These are phyloP conservation scores for Microctenopoma lineatum DNA, from an alignment of 2,797 vertebrate species.

Conservation along the genomic window DNA sequence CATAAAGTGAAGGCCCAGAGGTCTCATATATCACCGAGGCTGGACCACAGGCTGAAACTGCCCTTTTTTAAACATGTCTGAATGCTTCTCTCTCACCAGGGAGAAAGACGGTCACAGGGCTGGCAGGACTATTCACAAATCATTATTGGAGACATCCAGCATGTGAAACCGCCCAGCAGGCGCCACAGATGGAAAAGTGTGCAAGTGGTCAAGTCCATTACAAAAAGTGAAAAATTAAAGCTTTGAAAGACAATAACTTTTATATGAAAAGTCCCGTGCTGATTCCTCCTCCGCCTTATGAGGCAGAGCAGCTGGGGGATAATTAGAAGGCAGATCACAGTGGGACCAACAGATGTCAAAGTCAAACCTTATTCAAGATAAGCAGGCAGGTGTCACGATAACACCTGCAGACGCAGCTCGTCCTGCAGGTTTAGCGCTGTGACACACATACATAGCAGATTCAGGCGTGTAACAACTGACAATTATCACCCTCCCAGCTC, in stretches of 20 bases:
- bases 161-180: constrained; percentile 52
- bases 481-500: constrained; percentile 32
- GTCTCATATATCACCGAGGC: constrained; percentile 60
- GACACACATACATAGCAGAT: constrained; percentile 12
- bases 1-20: constrained; percentile 67
- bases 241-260: constrained; percentile 1
- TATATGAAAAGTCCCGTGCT: not conserved
- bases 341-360: constrained; percentile 40
- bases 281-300: not conserved
- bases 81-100: constrained; percentile 70
- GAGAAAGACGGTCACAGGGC: constrained; percentile 65
- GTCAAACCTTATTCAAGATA: constrained; percentile 38
- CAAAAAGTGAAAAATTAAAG: constrained; percentile 1
- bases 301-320: constrained; percentile 4
- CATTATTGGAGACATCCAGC: constrained; percentile 39
- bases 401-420: constrained; percentile 51
- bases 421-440: constrained; percentile 53
- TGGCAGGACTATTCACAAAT: constrained; percentile 56
- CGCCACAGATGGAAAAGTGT: constrained; percentile 22
- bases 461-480: constrained; percentile 32
- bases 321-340: constrained; percentile 40
- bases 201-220: constrained; percentile 10
- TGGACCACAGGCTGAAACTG: constrained; percentile 53
- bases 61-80: constrained; percentile 73
- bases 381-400: constrained; percentile 42